These are phyloP conservation scores for Hermaeophaga mercurialis DNA, from an alignment of 2,888 invertebrate genomes.

Conservation along the genomic window DNA sequence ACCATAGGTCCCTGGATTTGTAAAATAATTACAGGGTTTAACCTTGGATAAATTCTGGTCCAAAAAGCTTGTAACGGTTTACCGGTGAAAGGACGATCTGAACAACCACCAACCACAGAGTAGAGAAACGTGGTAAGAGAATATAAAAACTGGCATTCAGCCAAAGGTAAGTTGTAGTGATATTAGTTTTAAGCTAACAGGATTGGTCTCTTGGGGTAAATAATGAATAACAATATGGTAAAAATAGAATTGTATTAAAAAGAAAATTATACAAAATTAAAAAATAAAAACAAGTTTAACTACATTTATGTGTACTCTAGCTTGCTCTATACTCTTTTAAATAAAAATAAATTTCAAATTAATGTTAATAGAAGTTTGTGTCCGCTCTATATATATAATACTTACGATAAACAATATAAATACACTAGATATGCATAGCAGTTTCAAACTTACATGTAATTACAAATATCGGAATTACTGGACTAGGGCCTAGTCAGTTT, in stretches of 20 bases:
- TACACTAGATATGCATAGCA: constrained; percentile 51
- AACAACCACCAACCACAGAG: too few species aligned
- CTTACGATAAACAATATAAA: constrained; percentile 49
- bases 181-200: too few species aligned
- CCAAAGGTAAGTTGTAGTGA: too few species aligned
- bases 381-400: constrained; percentile 44
- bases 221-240: constrained; percentile 36
- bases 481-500: constrained; percentile 57
- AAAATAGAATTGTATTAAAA: constrained; percentile 57
- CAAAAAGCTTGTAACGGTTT: too few species aligned
- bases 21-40: too few species aligned
- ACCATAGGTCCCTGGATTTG: too few species aligned
- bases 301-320: constrained; percentile 53
- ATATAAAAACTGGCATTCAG: too few species aligned
- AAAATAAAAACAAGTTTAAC: constrained; percentile 52
- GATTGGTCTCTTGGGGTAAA: background rate
- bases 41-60: too few species aligned
- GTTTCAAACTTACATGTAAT: constrained; percentile 47
- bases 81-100: too few species aligned
- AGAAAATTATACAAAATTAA: constrained; percentile 55
- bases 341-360: constrained; percentile 53
- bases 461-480: constrained; percentile 51
- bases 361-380: constrained; percentile 51
- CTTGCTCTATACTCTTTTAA: constrained; percentile 49
- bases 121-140: too few species aligned